Base-by-base conservation (phyloP, 1,140 invertebrate species). In the Dendroctonus ponderosae region DNA sequence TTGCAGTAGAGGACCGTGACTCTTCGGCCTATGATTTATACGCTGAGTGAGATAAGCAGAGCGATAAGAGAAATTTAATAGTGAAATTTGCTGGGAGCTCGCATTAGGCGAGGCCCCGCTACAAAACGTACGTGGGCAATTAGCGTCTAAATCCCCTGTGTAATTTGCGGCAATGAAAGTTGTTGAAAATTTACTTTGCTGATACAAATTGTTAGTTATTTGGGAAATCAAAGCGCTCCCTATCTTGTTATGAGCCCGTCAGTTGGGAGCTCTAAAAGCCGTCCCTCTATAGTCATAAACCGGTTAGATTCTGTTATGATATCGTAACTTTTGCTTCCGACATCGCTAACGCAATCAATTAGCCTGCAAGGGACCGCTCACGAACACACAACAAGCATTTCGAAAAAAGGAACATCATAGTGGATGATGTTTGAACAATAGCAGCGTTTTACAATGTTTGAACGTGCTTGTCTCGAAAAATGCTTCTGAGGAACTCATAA, bases 41-140 rank as follows among this genome's bases (percentile, higher is more conserved):
- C 62, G 66, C 66, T 54, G 66, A 14, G n/a, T 40, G 51, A 67
- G 66, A 67, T 67, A 67, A 67, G 56, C 58, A 11, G 51, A 48
- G 48, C 66, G 66, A 67, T 67, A 67, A 67, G 66, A 67, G 66
- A 67, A 67, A 67, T 67, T 67, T 67, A 67, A 67, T 67, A 67
- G 66, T 67, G 42, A 67, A 67, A 67, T 67, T 67, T 62, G 50
- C 58, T 62, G 53, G 56, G 66, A 62, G 59, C 43, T 50, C 60
- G 66, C 66, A 54, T 62, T 61, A 50, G 37, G 51, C 48, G 9
- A 59, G 51, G 26, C 56, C 51, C 11, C 26, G 41, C 66, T 62
- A 54, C 66, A 62, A 61, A 67, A 67, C 59, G 66, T 67, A 67
- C 66, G 66, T 67, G 66, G 51, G 66, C 66, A 67, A 67, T 67